Evolutionary conservation across 2,113 vertebrate genomes (phyloP).

Genomic region (Octodon degus): DNA sequence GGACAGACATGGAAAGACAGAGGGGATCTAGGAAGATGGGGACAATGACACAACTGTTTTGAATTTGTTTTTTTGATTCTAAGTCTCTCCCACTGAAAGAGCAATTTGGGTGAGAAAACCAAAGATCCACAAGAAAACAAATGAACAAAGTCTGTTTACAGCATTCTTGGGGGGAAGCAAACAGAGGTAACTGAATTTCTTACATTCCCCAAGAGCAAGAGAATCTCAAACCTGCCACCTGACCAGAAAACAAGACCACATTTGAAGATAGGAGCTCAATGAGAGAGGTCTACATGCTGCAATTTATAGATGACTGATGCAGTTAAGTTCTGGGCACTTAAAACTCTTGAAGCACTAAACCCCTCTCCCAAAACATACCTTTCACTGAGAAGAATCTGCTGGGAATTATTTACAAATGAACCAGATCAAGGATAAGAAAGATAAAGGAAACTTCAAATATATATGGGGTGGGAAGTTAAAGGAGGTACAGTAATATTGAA

Average conservation of each 20-base stretch:
- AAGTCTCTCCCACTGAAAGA: neutral
- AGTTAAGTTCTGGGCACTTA: neutral
- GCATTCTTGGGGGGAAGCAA: neutral
- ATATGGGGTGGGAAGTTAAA: neutral
- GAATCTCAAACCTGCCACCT: neutral
- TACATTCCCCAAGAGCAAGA: neutral
- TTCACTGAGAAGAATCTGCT: neutral
- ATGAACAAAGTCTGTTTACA: neutral
- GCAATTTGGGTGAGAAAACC: neutral
- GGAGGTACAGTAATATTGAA: neutral
- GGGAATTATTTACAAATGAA: neutral
- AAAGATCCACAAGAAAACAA: neutral
- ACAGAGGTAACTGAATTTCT: neutral
- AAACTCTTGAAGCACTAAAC: neutral
- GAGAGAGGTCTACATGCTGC: neutral
- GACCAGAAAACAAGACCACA: neutral
- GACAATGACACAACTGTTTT: neutral
- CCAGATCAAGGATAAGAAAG: neutral
- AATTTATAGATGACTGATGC: neutral
- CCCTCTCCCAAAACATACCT: neutral
- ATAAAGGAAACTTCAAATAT: neutral
- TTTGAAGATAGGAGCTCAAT: neutral
- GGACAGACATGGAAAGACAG: neutral
- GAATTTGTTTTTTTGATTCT: neutral
- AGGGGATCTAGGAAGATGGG: neutral